Evolutionary conservation across 2,113 vertebrate genomes (phyloP).

Genomic region (Odocoileus hemionus): DNA sequence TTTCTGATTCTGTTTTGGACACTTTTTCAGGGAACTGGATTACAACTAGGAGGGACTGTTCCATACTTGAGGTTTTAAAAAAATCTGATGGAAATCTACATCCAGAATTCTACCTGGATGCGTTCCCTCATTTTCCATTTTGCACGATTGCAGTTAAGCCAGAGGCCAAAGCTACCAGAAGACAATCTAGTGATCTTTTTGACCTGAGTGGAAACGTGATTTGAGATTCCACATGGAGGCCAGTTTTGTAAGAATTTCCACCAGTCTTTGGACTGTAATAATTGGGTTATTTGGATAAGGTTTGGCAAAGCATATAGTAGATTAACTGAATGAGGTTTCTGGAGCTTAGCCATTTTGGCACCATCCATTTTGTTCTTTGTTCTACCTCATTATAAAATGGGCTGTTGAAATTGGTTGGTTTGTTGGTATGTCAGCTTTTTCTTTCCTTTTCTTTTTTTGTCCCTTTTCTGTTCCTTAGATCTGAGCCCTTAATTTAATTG

Average conservation of each 20-base stretch:
- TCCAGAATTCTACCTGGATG: constrained; percentile 31
- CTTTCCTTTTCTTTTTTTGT: not conserved
- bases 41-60: not conserved
- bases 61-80: not conserved
- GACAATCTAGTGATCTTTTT: constrained; percentile 21
- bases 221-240: not conserved
- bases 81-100: not conserved
- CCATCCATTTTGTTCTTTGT: constrained; percentile 31
- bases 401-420: constrained; percentile 30
- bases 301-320: constrained; percentile 34
- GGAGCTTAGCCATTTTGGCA: constrained; percentile 28
- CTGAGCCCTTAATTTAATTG: constrained; percentile 37
- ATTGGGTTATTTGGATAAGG: constrained; percentile 45
- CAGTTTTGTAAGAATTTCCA: constrained; percentile 57
- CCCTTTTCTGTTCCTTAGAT: constrained; percentile 10
- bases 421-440: constrained; percentile 21
- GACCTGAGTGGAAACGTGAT: constrained; percentile 20
- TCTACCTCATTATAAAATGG: constrained; percentile 11
- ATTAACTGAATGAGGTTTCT: constrained; percentile 35
- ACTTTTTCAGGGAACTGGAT: not conserved
- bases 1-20: not conserved
- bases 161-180: constrained; percentile 10
- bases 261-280: not conserved
- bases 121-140: constrained; percentile 19
- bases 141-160: not conserved